phyloP scores from a whole-genome alignment of 2,113 vertebrate species.

The Cebidichthys violaceus region DNA sequence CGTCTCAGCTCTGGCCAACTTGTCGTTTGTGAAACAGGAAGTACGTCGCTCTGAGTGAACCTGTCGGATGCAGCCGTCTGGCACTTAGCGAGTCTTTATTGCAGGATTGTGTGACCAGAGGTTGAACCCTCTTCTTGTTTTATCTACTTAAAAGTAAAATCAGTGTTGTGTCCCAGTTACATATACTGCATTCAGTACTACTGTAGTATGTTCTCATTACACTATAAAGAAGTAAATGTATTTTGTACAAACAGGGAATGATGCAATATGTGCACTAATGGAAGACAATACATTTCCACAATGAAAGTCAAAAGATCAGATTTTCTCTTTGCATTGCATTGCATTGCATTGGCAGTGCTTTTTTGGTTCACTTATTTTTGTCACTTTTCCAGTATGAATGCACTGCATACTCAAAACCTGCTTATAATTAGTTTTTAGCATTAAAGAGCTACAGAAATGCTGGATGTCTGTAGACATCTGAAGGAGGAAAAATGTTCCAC shows the following conservation, averaged over 20 bases:
- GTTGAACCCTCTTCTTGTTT: slow-evolving; percentile 39
- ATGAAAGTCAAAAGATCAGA: not conserved
- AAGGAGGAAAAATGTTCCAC: not conserved
- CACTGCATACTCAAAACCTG: not conserved
- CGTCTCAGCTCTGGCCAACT: slow-evolving; percentile 65
- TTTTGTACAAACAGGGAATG: not conserved
- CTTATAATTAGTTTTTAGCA: not conserved
- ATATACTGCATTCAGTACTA: not conserved
- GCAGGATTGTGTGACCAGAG: slow-evolving; percentile 32
- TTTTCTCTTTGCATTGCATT: not conserved
- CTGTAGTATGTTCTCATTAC: not conserved
- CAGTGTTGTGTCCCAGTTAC: not conserved
- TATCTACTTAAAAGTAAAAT: slow-evolving; percentile 31
- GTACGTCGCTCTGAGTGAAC: slow-evolving; percentile 52
- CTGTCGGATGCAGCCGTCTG: slow-evolving; percentile 52
- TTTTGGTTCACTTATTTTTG: not conserved
- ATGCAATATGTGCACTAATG: not conserved
- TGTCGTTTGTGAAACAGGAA: slow-evolving; percentile 62
- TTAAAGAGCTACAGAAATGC: not conserved
- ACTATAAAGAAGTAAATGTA: not conserved
- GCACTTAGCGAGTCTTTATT: slow-evolving; percentile 26
- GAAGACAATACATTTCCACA: not conserved
- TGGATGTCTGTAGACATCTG: not conserved
- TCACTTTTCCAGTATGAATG: not conserved
- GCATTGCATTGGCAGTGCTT: too few species aligned